These are phyloP conservation scores for Pseudopodoces humilis DNA, from an alignment of 2,113 vertebrate species.

Conservation along the genomic window DNA sequence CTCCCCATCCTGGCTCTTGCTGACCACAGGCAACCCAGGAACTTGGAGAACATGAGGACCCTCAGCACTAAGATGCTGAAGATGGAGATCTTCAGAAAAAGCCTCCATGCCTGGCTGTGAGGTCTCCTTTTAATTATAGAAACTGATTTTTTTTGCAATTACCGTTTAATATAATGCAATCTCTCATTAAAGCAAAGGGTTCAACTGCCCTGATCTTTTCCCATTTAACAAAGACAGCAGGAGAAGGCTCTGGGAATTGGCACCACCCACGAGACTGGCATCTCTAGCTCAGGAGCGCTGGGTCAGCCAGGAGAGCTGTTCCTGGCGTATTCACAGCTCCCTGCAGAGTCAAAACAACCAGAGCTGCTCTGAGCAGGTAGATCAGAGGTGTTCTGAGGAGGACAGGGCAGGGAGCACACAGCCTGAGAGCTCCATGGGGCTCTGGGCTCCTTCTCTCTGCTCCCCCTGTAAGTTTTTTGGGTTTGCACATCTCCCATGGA, in stretches of 20 bases:
- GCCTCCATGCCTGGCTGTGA: background rate
- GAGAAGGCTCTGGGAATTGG: conserved; percentile 30
- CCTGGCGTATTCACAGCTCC: background rate
- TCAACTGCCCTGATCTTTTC: background rate
- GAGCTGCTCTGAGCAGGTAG: background rate
- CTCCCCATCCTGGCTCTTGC: background rate
- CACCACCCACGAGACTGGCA: background rate
- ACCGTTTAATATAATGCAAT: background rate
- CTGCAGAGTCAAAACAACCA: background rate
- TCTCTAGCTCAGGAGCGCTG: rapidly evolving
- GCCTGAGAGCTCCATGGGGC: background rate
- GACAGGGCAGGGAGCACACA: background rate
- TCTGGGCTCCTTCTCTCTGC: background rate
- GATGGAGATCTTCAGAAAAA: background rate
- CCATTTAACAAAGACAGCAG: background rate
- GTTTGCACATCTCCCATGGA: rapidly evolving
- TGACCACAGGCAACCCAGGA: background rate
- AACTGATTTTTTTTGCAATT: conserved; percentile 8
- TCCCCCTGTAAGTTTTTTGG: background rate
- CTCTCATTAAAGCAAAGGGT: conserved; percentile 10
- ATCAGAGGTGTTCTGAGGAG: background rate
- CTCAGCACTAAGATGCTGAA: background rate
- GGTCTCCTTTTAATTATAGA: conserved; percentile 15
- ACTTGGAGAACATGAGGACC: rapidly evolving
- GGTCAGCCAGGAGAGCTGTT: background rate